Percentiles rank a stretch among this genome's conserved stretches.
Evolutionary conservation across 2,888 invertebrate species (phyloP).

Genomic region (Brenthis hecate): DNA sequence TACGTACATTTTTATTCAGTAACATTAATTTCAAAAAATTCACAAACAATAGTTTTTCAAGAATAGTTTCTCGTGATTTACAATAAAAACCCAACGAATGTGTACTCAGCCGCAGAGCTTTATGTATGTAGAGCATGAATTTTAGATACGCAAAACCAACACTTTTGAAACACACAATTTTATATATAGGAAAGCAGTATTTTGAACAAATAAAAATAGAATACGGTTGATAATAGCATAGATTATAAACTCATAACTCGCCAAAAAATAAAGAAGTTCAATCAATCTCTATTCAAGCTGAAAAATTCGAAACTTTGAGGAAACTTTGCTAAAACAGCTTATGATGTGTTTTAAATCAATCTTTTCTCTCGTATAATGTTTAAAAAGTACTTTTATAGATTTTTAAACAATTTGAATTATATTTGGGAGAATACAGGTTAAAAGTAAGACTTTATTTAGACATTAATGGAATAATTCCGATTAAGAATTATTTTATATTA

Average conservation of each 20-base stretch:
- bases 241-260: too few species aligned
- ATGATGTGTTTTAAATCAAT: conserved; percentile 32
- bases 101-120: conserved; percentile 51
- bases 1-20: too few species aligned
- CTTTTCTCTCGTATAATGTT: conserved; percentile 19
- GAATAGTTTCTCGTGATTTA: conserved; percentile 63
- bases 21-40: neutral
- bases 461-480: too few species aligned
- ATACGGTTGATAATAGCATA: too few species aligned
- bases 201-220: conserved; percentile 26
- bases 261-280: conserved; percentile 31
- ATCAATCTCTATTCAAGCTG: conserved; percentile 38
- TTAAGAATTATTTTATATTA: too few species aligned
- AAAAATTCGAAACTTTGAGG: conserved; percentile 54
- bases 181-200: conserved; percentile 13
- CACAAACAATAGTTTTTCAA: conserved; percentile 43
- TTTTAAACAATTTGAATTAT: too few species aligned
- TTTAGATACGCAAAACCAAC: conserved; percentile 61
- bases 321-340: conserved; percentile 30
- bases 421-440: too few species aligned
- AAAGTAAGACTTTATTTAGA: too few species aligned
- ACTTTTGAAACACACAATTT: conserved; percentile 35
- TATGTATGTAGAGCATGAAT: conserved; percentile 71
- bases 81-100: conserved; percentile 61
- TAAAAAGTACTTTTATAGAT: too few species aligned